Conservation (phyloP, 2,113 vertebrate species). For the Microtus richardsoni region DNA sequence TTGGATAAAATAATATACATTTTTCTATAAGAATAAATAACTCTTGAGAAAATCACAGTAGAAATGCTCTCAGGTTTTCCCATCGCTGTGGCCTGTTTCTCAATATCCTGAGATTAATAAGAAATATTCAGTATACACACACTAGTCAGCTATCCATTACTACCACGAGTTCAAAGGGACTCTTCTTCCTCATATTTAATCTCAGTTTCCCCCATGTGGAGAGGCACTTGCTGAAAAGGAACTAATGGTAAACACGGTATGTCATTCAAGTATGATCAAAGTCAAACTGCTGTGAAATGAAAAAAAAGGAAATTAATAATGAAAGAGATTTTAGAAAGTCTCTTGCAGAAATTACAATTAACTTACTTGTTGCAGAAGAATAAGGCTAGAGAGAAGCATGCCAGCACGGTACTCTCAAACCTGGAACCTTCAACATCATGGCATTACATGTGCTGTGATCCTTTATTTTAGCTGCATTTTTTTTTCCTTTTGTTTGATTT, state of each 20-base stretch:
- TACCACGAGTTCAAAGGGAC: background rate
- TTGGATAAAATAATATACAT: background rate
- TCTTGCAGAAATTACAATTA: conserved; percentile 41
- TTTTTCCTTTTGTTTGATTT: background rate
- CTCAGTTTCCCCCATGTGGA: conserved; percentile 66
- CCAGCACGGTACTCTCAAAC: background rate
- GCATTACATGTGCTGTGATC: background rate
- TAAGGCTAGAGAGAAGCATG: conserved; percentile 9
- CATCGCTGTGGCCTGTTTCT: background rate
- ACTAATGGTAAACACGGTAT: conserved; percentile 62
- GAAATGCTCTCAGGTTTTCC: background rate
- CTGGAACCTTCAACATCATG: background rate
- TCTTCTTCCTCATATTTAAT: conserved; percentile 77
- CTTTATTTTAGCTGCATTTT: background rate
- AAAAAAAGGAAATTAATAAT: conserved; percentile 32
- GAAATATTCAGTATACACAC: background rate
- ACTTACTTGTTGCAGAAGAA: background rate
- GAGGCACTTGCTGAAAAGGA: conserved; percentile 71
- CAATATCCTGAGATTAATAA: background rate
- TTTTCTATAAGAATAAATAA: background rate
- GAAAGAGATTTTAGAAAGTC: background rate
- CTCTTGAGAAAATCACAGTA: background rate
- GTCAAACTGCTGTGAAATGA: conserved; percentile 54
- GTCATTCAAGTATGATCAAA: conserved; percentile 71
- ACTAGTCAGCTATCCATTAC: background rate